Conservation (phyloP, 1,140 invertebrate genomes). For the Helicoverpa armigera region DNA sequence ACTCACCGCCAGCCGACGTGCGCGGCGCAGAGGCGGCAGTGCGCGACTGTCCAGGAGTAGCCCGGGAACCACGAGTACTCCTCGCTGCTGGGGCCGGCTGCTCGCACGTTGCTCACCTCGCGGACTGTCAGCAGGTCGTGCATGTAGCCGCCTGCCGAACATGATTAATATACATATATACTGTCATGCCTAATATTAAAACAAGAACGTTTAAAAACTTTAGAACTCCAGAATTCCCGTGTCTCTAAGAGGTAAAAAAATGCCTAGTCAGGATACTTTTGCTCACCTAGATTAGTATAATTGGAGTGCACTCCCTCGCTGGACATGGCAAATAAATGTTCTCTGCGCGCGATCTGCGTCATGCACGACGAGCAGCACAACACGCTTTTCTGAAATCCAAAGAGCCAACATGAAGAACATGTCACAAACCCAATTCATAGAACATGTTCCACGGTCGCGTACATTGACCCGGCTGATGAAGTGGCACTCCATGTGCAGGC, state of each 20-base stretch:
- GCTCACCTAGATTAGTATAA: conserved; percentile 90
- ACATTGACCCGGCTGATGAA: conserved; percentile 63
- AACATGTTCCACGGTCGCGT: background rate
- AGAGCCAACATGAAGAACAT: background rate
- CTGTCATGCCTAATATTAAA: no score
- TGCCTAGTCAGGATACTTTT: no score
- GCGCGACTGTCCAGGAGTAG: conserved; percentile 91
- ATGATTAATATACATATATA: background rate
- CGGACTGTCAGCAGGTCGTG: conserved; percentile 93
- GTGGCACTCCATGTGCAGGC: conserved; percentile 87
- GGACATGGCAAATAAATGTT: conserved; percentile 93
- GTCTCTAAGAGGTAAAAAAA: no score
- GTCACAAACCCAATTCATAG: no score
- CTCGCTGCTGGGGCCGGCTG: conserved; percentile 85
- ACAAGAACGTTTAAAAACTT: background rate
- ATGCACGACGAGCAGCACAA: conserved; percentile 76
- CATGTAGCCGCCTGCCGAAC: conserved; percentile 88
- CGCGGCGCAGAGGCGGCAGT: no score
- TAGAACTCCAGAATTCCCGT: no score
- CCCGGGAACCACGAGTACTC: conserved; percentile 93
- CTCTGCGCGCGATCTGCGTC: conserved; percentile 71
- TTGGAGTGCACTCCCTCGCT: conserved; percentile 92
- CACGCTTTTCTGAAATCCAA: conserved; percentile 63
- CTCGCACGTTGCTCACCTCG: conserved; percentile 87
- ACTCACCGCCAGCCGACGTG: no score